phyloP scores from a whole-genome alignment of 2,888 invertebrate species.

The Argyra leucocephala region DNA sequence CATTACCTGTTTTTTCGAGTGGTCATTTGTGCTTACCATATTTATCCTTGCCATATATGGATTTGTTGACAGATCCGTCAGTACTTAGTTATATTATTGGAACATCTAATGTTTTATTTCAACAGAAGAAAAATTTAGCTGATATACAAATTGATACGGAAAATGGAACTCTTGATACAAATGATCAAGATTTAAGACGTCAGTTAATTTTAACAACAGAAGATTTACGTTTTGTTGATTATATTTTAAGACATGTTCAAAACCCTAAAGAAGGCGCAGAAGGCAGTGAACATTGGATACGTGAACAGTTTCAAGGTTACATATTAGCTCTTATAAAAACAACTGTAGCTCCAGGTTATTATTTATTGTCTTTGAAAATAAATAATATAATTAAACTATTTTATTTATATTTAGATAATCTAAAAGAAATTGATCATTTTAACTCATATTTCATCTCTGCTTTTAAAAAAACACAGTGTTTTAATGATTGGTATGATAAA shows the following conservation, averaged over 20 bases:
- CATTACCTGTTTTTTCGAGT: slow-evolving; percentile 75
- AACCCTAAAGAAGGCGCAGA: slow-evolving; percentile 61
- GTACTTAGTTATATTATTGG: slow-evolving; percentile 84
- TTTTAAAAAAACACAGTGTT: slow-evolving; percentile 83
- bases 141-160: slow-evolving; percentile 88
- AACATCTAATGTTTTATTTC: slow-evolving; percentile 97
- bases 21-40: slow-evolving; percentile 94
- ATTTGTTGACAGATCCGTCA: slow-evolving; percentile 76
- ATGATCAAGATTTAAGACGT: slow-evolving; percentile 66
- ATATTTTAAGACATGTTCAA: slow-evolving; percentile 68
- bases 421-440: slow-evolving; percentile 77
- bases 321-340: slow-evolving; percentile 72
- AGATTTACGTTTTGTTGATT: slow-evolving; percentile 91
- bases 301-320: slow-evolving; percentile 86
- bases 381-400: no score
- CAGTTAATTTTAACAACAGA: slow-evolving; percentile 86
- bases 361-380: not conserved
- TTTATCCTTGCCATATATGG: slow-evolving; percentile 87
- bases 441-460: slow-evolving; percentile 73
- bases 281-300: slow-evolving; percentile 94
- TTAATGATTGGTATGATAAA: slow-evolving; percentile 67
- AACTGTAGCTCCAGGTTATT: slow-evolving; percentile 58
- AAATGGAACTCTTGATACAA: slow-evolving; percentile 72
- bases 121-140: slow-evolving; percentile 83
- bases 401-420: slow-evolving; percentile 40